Base-by-base conservation (phyloP, 2,797 vertebrate genomes). In the Pogonophryne albipinna region DNA sequence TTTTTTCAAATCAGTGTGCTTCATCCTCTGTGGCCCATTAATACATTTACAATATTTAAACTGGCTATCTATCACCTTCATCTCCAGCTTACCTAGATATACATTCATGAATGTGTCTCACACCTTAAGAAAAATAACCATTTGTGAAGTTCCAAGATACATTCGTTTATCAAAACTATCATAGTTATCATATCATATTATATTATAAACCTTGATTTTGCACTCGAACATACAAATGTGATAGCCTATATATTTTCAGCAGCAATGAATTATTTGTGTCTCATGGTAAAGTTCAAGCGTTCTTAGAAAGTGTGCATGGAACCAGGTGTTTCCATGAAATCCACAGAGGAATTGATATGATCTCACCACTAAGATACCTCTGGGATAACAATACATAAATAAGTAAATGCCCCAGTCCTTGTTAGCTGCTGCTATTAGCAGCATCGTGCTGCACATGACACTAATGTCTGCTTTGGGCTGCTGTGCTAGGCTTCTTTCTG, bases 381-480 rank as follows among this genome's bases (percentile, higher is more conserved):
- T 71, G 74, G 78, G 84, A 85, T 53, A 66, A 83, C n/a, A 42
- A 52, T 45, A 53, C 76, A 80, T 74, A 65, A 85, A 87, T 84
- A 84, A 83, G 87, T 75, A 85, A 79, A 74, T 67, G 64, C 65
- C 64, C 45, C 58, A 47, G 66, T 71, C 76, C 82, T 88, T 89
- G 85, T 90, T 91, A 90, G 88, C 74, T 66, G 58, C 79, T 68
- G 76, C 86, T 85, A 80, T 87, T 88, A 84, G 85, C 58, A 63
- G 83, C 47, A 76, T 84, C 4, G 62, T 76, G 79, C 78, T 74
- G 82, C 69, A 46, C 53, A 16, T 82, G 84, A 87, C 71, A 82
- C 83, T 91, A 87, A 91, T 91, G 89, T 80, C 78, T 83, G 85
- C 85, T 89, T 65, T 85, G 88, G 84, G 87, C 87, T 76, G 78